Evolutionary conservation across 1,140 invertebrate species (phyloP).

Genomic region (Ostrea denselamellosa): DNA sequence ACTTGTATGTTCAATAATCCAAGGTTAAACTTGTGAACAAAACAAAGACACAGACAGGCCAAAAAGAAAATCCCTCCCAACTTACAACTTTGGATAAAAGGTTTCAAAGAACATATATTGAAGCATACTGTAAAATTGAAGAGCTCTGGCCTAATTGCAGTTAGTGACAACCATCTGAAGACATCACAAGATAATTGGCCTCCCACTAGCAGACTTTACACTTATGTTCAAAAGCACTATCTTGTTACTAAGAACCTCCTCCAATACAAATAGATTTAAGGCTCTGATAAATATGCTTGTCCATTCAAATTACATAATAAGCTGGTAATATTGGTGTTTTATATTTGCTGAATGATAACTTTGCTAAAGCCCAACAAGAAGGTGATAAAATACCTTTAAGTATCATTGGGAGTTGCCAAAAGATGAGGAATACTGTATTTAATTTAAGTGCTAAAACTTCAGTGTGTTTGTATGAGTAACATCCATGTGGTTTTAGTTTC

Average conservation of each 20-base stretch:
- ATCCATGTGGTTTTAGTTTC: too few species aligned
- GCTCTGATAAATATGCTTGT: background rate
- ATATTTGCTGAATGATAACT: background rate
- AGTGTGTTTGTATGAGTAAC: too few species aligned
- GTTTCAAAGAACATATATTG: too few species aligned
- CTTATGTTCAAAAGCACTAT: background rate
- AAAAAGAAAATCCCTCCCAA: too few species aligned
- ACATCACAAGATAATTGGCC: background rate
- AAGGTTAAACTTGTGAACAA: too few species aligned
- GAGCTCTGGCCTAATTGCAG: background rate
- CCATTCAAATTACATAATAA: conserved; percentile 30
- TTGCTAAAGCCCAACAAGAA: background rate
- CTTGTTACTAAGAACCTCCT: background rate
- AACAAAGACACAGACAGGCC: too few species aligned
- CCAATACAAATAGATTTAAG: conserved; percentile 1
- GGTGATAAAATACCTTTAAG: background rate
- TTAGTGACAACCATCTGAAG: background rate
- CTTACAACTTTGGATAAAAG: too few species aligned
- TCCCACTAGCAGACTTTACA: background rate
- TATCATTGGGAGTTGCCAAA: background rate
- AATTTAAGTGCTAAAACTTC: too few species aligned
- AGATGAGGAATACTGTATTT: too few species aligned
- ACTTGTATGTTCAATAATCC: too few species aligned
- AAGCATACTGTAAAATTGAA: background rate
- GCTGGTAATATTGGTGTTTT: conserved; percentile 13